Evolutionary conservation across 2,797 vertebrate genomes (phyloP).

Genomic region (Sebastes umbrosus): DNA sequence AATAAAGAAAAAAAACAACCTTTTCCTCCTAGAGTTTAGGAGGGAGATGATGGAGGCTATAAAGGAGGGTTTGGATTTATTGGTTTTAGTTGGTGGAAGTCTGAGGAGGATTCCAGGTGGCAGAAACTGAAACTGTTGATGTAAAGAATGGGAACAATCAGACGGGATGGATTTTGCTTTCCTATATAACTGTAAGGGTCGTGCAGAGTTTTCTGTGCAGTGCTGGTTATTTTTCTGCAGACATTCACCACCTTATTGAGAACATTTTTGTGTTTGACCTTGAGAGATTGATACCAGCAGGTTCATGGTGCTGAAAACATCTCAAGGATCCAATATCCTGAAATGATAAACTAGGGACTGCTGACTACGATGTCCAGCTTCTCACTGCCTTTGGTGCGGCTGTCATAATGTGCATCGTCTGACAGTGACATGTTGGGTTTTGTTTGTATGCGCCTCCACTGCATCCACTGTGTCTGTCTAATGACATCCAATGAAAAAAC

Average conservation of each 20-base stretch:
- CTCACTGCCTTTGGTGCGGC: neutral
- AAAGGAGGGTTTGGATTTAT: neutral
- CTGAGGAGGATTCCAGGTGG: neutral
- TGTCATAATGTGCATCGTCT: neutral
- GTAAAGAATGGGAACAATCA: neutral
- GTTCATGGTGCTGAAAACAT: conserved; percentile 14
- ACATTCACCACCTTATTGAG: neutral
- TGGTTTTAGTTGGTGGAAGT: neutral
- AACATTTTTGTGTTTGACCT: neutral
- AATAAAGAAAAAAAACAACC: neutral
- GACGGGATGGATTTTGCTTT: neutral
- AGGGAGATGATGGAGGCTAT: neutral
- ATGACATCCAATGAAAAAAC: neutral
- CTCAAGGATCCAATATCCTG: neutral
- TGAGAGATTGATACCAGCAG: neutral
- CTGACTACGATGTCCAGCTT: neutral
- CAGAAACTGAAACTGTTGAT: neutral
- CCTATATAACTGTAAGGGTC: neutral
- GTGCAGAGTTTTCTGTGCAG: neutral
- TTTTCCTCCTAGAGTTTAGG: neutral
- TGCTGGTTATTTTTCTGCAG: neutral
- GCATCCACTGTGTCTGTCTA: neutral
- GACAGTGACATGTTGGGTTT: neutral
- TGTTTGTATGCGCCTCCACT: neutral
- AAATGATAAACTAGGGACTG: neutral